A percentile compares a stretch with the other conserved stretches of the same genome.
phyloP scores from a whole-genome alignment of 2,113 vertebrate genomes.

The Centrocercus urophasianus region DNA sequence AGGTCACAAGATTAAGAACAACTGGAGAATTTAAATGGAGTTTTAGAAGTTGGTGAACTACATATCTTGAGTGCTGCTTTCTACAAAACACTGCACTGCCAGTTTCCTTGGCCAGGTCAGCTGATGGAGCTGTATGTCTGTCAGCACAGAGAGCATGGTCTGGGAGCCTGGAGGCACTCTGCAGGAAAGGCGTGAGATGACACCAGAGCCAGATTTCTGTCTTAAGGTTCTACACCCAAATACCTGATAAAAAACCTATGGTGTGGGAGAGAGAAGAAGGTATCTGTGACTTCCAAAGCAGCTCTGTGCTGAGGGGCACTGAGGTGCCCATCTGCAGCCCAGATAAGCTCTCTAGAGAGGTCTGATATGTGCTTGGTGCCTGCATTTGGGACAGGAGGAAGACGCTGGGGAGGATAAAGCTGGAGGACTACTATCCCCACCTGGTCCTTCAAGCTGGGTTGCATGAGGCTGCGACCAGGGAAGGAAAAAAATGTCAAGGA shows the following conservation, averaged over 20 bases:
- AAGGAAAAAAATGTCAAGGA: too few relatives aligned
- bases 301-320: too few relatives aligned
- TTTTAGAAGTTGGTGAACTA: neutral
- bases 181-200: neutral
- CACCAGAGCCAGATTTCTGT: neutral
- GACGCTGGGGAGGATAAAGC: too few relatives aligned
- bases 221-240: neutral
- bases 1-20: neutral
- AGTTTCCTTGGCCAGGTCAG: neutral
- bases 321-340: too few relatives aligned
- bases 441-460: too few relatives aligned
- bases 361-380: too few relatives aligned
- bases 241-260: rapidly evolving
- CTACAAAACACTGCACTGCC: neutral
- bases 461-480: too few relatives aligned
- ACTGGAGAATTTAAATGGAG: neutral
- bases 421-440: too few relatives aligned
- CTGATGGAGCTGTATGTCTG: neutral
- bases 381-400: too few relatives aligned
- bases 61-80: neutral
- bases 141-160: neutral
- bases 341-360: too few relatives aligned
- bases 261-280: too few relatives aligned
- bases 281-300: too few relatives aligned
- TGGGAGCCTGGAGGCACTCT: neutral